These are phyloP conservation scores for Pantherophis alleghaniensis DNA, from an alignment of 2,797 vertebrate species.

Conservation along the genomic window DNA sequence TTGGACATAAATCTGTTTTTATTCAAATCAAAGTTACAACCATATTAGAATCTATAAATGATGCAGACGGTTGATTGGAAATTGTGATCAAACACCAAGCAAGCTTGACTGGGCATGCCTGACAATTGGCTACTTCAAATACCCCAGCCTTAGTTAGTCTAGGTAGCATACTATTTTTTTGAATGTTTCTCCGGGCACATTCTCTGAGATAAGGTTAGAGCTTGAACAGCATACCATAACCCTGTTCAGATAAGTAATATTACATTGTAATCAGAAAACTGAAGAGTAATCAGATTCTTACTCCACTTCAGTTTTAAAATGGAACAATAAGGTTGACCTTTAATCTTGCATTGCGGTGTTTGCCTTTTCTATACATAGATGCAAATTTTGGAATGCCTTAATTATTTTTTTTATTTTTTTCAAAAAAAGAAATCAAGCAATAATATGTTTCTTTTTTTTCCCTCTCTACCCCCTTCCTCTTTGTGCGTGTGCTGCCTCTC, in stretches of 20 bases:
- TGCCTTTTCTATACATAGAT: constrained; percentile 50
- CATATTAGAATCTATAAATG: constrained; percentile 25
- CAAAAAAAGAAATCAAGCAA: constrained; percentile 61
- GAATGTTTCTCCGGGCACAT: constrained; percentile 53
- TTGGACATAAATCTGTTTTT: constrained; percentile 51
- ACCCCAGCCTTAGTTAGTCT: not conserved
- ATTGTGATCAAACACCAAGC: constrained; percentile 34
- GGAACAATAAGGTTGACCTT: constrained; percentile 26
- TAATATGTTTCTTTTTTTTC: constrained; percentile 78
- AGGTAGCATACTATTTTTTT: constrained; percentile 5
- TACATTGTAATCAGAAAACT: constrained; percentile 17
- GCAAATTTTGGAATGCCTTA: constrained; percentile 50
- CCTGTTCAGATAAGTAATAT: constrained; percentile 23
- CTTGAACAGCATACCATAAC: constrained; percentile 29
- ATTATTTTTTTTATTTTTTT: constrained; percentile 51
- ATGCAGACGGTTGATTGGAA: constrained; percentile 54
- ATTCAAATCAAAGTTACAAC: constrained; percentile 26
- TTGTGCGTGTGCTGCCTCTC: constrained; percentile 78
- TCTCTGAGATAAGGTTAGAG: constrained; percentile 56
- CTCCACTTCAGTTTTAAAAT: constrained; percentile 31
- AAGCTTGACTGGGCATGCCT: not conserved
- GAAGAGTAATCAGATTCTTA: constrained; percentile 27
- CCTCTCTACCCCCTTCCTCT: constrained; percentile 55
- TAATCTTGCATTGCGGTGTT: constrained; percentile 29
- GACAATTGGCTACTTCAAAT: constrained; percentile 34